Evolutionary conservation across 2,113 vertebrate species (phyloP), one percentile per base, ranked within the genome.

Genomic region (Pomatostomus ruficeps): DNA sequence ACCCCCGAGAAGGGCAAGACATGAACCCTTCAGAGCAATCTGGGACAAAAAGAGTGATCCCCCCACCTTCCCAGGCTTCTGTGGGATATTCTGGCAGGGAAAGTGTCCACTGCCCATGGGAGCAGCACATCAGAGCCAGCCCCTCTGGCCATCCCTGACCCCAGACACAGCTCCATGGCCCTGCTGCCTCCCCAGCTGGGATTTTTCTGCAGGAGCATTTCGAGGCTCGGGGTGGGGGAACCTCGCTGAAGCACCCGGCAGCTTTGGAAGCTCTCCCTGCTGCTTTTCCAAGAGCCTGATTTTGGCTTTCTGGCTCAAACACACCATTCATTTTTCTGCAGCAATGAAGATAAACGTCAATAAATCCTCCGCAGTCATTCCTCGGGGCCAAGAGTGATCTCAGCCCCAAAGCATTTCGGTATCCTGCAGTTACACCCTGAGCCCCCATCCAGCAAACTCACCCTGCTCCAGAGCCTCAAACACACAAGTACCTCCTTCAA

Each of bases 301-400:
- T 94, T 89, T 79, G 67, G 29, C 68, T 88, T 83, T 86, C 90
- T 95, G 95, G 89, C 89, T 61, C 38, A 31, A 87, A 83, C 82
- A 76, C 95, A 40, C 42, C 45, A 40, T 36, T 94, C 61, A 7
- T 86, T 96, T 93, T 81, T 91, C 88, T 93, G 66, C 65, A 85
- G 75, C 76, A 36, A 5, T 36, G 88, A 89, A 91, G 96, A 95
- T 93, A 97, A 96, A 96, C 1, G 46, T 43, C 88, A 86, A 84
- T 91, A 92, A 95, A 96, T 95, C 88, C 65, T 72, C 87, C 0
- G 0, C 73, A 93, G 89, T 22, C 70, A 3, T 29, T 84, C 75
- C 61, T 3, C 1, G 0, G 31, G 67, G 89, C 94, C 95, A 96
- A 45, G 59, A 86, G 57, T 97, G 96, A 97, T 51, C 93, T 97